A percentile compares a stretch with the other conserved stretches of the same genome.
phyloP scores from a whole-genome alignment of 2,113 vertebrate genomes.

The Taxidea taxus region DNA sequence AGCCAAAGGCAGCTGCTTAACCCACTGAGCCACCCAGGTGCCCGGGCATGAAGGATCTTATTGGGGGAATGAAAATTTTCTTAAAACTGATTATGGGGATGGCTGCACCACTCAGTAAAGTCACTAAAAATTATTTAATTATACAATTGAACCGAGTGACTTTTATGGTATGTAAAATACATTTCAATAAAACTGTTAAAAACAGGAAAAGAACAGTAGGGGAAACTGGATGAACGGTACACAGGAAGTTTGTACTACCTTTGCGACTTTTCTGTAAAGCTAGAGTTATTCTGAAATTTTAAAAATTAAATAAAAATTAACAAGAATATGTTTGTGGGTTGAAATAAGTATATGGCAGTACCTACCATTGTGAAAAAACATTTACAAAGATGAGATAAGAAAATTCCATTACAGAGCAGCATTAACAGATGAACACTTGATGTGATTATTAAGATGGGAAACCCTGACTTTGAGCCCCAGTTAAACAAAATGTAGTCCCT shows the following conservation, averaged over 20 bases:
- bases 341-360: background rate
- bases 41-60: background rate
- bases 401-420: slow-evolving; percentile 24
- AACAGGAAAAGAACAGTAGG: background rate
- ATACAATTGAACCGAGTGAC: slow-evolving; percentile 3
- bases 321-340: background rate
- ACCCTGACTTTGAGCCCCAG: slow-evolving; percentile 21
- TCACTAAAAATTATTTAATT: slow-evolving; percentile 40
- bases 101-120: background rate
- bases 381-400: slow-evolving; percentile 49
- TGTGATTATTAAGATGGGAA: background rate
- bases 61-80: background rate
- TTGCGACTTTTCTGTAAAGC: slow-evolving; percentile 30
- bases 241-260: background rate
- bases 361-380: background rate
- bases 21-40: too few species aligned
- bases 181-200: slow-evolving; percentile 23
- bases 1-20: too few species aligned
- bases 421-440: slow-evolving; percentile 35
- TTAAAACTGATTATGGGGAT: background rate
- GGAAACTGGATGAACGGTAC: background rate
- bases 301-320: slow-evolving; percentile 35
- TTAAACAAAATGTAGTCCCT: slow-evolving; percentile 40
- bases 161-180: slow-evolving; percentile 22
- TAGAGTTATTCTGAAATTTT: slow-evolving; percentile 15